Base-by-base conservation (phyloP, 2,888 invertebrate species). In the Cataglyphis cursor region DNA sequence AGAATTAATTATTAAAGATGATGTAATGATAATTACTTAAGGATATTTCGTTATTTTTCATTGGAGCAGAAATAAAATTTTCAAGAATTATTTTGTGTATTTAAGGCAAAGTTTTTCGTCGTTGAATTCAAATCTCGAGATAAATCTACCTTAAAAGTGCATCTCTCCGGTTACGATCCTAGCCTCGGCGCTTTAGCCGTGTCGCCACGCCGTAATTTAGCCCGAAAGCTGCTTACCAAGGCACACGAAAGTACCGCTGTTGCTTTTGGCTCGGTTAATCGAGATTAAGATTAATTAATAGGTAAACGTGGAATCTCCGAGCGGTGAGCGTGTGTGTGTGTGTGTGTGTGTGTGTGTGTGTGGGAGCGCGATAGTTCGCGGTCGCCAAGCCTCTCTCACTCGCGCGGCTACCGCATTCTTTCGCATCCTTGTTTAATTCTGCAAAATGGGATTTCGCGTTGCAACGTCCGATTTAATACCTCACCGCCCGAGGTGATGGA, bases 221-320 rank as follows among this genome's bases (percentile, higher is more conserved):
- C 59, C 35, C 21, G 59, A 59, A 72, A 80, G 59, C 31, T 80
- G 35, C 59, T 78, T 70, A 78, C 31, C 31, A 18, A 70, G 18
- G 44, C 8, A 28, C 28, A 70, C 12, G 35, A 72, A 59, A 8
- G n/a, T 38, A 12, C 4, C 59, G 44, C 28, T n/a, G 31, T 35
- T 28, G 44, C 78, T 72, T 70, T 35, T 59, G 57, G 57, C 12
- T 41, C 70, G 31, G 57, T 72, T 80, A 80, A 80, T 80, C 72
- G 59, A 80, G 44, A 70, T 72, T 80, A 72, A 72, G 44, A 80
- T 80, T 59, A 59, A 80, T 80, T 80, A 80, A 80, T 80, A 59
- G 72, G 59, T n/a, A 78, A 70, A 57, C 31, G 41, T 41, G 24
- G 57, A n/a, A 51, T 51, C 51, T 78, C 21, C 31, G 57, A 12